A percentile compares a stretch with the other conserved stretches of the same genome.
Evolutionary conservation across 2,888 invertebrate species (phyloP).

Genomic region (Lasioglossum figueresi): DNA sequence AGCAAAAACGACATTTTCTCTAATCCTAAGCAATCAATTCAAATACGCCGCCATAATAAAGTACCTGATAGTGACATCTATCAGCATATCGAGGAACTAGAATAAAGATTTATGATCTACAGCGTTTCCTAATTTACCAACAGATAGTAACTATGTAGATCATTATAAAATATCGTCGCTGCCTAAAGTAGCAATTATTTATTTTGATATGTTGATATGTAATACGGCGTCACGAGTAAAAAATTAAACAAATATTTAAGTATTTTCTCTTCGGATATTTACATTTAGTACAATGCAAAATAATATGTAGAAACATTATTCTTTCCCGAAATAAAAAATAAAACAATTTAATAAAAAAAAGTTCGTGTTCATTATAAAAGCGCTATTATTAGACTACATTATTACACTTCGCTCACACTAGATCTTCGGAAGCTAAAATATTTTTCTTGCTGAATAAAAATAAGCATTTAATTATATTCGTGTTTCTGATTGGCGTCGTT

Average conservation of each 20-base stretch:
- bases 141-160: background rate
- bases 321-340: background rate
- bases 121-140: background rate
- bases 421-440: no score
- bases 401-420: no score
- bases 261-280: background rate
- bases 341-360: background rate
- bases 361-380: background rate
- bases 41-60: background rate
- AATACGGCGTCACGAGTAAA: background rate
- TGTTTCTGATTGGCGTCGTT: no score
- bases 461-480: no score
- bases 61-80: background rate
- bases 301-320: background rate
- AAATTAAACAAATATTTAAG: background rate
- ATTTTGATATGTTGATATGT: no score
- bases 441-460: no score
- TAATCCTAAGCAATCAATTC: background rate
- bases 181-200: background rate
- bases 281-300: background rate
- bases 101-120: background rate
- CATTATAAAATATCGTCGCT: background rate
- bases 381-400: background rate
- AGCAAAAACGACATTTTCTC: background rate
- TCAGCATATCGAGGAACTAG: background rate